These are phyloP conservation scores for Littorina saxatilis DNA, from an alignment of 1,140 invertebrate genomes.

Conservation along the genomic window DNA sequence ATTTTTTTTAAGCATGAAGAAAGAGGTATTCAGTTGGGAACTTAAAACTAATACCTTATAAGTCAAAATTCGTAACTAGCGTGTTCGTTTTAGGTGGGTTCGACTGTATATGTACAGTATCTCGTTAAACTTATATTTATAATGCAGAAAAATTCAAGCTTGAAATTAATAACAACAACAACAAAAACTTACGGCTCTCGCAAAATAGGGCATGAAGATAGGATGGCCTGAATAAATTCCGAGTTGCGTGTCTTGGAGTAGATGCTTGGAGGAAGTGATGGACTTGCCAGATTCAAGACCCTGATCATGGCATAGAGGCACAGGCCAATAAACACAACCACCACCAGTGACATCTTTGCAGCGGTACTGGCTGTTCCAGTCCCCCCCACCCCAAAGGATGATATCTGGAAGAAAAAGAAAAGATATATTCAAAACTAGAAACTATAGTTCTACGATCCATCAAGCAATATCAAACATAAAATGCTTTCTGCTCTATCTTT, in stretches of 20 bases:
- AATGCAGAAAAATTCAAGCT: too few relatives aligned
- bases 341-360: constrained; percentile 34
- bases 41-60: too few relatives aligned
- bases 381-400: neutral
- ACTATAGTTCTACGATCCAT: too few relatives aligned
- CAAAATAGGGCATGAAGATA: constrained; percentile 86
- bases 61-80: too few relatives aligned
- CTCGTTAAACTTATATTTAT: too few relatives aligned
- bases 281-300: constrained; percentile 88
- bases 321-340: constrained; percentile 37
- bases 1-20: too few relatives aligned
- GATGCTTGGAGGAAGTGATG: constrained; percentile 84
- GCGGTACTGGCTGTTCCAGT: neutral
- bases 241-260: constrained; percentile 83
- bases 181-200: constrained; percentile 89
- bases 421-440: neutral
- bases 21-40: too few relatives aligned
- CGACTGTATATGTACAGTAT: too few relatives aligned
- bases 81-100: too few relatives aligned
- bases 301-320: constrained; percentile 79
- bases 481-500: too few relatives aligned
- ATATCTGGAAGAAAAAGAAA: neutral
- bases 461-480: too few relatives aligned
- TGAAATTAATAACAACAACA: too few relatives aligned
- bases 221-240: constrained; percentile 84